phyloP scores from a whole-genome alignment of 2,113 vertebrate species.

The Paramisgurnus dabryanus region DNA sequence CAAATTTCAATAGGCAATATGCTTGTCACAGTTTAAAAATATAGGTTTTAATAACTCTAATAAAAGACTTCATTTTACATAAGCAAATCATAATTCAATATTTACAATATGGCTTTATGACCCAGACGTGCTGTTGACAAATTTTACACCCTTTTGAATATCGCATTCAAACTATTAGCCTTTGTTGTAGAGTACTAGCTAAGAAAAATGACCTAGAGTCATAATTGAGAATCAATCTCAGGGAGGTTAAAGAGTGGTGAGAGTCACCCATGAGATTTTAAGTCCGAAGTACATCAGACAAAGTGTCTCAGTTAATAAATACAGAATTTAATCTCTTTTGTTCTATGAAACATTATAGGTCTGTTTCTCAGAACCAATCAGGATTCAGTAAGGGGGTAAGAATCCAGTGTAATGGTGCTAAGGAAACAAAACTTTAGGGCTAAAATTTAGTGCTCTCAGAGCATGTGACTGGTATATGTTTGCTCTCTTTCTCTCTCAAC shows the following conservation, averaged over 20 bases:
- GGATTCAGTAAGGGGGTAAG: not conserved
- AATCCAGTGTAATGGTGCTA: not conserved
- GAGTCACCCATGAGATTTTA: not conserved
- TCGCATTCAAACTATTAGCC: too few species aligned
- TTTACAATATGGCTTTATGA: too few species aligned
- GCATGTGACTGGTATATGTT: not conserved
- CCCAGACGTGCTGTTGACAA: too few species aligned
- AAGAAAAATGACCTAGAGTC: too few species aligned
- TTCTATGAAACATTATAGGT: not conserved
- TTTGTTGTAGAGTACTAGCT: too few species aligned
- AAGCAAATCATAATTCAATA: too few species aligned
- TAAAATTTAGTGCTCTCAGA: conserved; percentile 10
- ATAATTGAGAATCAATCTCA: too few species aligned
- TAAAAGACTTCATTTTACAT: too few species aligned
- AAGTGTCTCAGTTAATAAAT: conserved; percentile 19
- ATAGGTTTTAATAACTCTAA: too few species aligned
- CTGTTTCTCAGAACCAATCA: not conserved
- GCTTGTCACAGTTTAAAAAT: too few species aligned
- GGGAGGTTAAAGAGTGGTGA: not conserved
- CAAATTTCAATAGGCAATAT: too few species aligned
- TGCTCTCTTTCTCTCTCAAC: not conserved
- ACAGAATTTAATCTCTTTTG: not conserved
- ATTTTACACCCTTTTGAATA: too few species aligned
- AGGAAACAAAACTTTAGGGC: not conserved
- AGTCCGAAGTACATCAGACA: not conserved